Evolutionary conservation across 2,113 vertebrate genomes (phyloP).

Genomic region (Erythrolamprus reginae): DNA sequence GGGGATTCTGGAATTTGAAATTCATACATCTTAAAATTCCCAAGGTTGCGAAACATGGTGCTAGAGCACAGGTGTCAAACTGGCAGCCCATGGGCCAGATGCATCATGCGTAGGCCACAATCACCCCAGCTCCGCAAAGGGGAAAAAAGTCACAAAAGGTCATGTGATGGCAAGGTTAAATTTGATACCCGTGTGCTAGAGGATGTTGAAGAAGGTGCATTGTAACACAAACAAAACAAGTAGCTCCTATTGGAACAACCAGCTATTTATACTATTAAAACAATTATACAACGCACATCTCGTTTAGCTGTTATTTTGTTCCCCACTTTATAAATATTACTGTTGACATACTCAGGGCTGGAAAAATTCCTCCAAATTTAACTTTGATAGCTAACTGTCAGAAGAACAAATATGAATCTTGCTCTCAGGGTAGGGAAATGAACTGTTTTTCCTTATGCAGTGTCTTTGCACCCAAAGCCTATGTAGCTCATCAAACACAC

Average conservation of each 20-base stretch:
- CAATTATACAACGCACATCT: not conserved
- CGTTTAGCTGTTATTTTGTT: not conserved
- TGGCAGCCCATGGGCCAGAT: too few relatives aligned
- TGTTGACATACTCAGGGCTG: not conserved
- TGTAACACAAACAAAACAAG: not conserved
- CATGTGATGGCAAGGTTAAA: too few relatives aligned
- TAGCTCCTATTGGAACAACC: not conserved
- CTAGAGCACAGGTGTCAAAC: not conserved
- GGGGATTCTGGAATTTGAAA: not conserved
- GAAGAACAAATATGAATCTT: not conserved
- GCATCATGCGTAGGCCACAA: too few relatives aligned
- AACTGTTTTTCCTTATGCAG: not conserved
- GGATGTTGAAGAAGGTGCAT: not conserved
- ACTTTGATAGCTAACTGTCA: not conserved
- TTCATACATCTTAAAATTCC: not conserved
- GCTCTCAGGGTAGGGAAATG: not conserved
- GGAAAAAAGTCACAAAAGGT: too few relatives aligned
- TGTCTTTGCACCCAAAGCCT: constrained; percentile 17
- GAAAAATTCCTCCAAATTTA: constrained; percentile 1
- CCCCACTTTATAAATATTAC: not conserved
- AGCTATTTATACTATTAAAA: not conserved
- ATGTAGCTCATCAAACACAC: not conserved
- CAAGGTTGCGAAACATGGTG: not conserved
- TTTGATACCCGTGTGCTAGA: not conserved
- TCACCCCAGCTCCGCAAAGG: too few relatives aligned